phyloP scores from a whole-genome alignment of 2,113 vertebrate genomes.

The Proteles cristata region DNA sequence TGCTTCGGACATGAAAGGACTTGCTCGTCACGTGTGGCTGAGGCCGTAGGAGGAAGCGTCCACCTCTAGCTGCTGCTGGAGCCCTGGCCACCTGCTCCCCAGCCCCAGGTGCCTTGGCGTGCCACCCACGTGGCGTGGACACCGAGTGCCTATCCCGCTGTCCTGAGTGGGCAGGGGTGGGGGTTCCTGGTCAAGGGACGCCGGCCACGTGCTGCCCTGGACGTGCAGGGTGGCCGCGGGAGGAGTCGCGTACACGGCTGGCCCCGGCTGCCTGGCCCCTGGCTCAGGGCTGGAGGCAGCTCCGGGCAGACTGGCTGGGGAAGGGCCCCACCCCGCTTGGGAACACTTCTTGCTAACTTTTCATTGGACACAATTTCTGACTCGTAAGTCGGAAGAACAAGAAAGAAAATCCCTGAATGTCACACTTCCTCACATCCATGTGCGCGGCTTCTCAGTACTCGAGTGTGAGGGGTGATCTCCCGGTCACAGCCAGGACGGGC shows the following conservation, averaged over 20 bases:
- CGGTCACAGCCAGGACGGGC: neutral
- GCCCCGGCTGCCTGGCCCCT: neutral
- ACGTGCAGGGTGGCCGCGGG: too few species aligned
- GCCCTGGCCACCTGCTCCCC: neutral
- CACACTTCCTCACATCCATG: neutral
- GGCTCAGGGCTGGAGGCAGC: neutral
- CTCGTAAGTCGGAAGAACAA: neutral
- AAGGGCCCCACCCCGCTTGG: neutral
- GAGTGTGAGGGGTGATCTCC: neutral
- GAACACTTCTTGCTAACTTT: neutral
- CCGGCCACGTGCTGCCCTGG: neutral
- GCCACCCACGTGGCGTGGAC: too few species aligned
- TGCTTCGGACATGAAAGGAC: neutral
- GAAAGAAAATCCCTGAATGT: neutral
- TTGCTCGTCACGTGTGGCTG: neutral
- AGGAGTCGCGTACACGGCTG: rapidly evolving
- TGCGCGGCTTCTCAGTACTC: neutral
- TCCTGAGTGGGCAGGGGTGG: neutral
- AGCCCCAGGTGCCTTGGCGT: too few species aligned
- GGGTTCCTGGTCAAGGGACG: rapidly evolving
- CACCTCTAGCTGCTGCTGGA: neutral
- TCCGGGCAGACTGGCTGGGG: rapidly evolving
- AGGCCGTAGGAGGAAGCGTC: neutral
- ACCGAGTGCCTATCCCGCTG: too few species aligned
- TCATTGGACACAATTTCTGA: neutral